Evolutionary conservation across 2,113 vertebrate genomes (phyloP).

Genomic region (Panurus biarmicus): DNA sequence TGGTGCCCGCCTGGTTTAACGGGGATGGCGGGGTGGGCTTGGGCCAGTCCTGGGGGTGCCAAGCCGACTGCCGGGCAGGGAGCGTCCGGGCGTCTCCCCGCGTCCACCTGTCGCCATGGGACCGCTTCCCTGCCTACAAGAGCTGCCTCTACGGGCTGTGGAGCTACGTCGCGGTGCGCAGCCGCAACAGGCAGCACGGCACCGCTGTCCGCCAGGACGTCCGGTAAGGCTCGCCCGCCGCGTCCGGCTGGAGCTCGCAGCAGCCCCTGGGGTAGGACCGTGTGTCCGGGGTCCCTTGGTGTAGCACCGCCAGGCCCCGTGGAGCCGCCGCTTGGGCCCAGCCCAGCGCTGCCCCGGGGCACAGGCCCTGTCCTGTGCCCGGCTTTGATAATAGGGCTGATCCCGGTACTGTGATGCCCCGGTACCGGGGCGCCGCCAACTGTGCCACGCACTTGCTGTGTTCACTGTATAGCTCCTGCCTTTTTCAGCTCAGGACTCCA

Average conservation of each 20-base stretch:
- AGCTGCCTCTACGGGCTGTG: not conserved
- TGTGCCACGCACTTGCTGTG: not conserved
- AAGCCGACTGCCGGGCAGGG: not conserved
- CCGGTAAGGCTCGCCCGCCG: not conserved
- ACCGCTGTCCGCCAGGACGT: not conserved
- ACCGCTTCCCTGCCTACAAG: not conserved
- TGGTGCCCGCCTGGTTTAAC: not conserved
- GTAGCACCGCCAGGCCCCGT: not conserved
- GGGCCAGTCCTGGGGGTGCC: not conserved
- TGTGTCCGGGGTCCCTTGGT: not conserved
- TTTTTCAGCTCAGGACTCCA: not conserved
- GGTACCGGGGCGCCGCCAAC: not conserved
- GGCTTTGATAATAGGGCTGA: not conserved
- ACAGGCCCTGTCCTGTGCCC: not conserved
- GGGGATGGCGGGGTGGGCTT: not conserved
- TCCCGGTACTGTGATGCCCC: not conserved
- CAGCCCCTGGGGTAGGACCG: not conserved
- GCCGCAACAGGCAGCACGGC: not conserved
- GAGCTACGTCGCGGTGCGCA: not conserved
- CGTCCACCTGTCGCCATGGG: accelerated
- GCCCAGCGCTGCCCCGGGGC: not conserved
- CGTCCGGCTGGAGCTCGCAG: not conserved
- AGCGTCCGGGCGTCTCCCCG: accelerated
- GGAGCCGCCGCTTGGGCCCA: not conserved
- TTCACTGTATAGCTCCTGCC: no score